Conservation (phyloP, 2,888 invertebrate genomes). For the Epirrita christyi region DNA sequence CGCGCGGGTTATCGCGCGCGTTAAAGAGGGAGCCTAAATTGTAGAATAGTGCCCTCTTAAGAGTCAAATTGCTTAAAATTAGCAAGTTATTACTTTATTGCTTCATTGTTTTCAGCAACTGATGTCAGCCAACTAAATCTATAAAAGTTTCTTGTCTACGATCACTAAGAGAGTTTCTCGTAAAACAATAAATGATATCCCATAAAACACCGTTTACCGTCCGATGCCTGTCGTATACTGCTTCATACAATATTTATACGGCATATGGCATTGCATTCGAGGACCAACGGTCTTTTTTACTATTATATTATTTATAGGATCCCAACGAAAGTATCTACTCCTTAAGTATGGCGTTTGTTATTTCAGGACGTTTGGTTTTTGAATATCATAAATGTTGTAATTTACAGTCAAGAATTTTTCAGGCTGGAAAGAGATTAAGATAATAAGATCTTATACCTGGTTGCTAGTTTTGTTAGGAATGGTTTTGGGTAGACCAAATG, state of each 20-base stretch:
- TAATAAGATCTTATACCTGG: no score
- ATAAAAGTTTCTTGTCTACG: slow-evolving; percentile 10
- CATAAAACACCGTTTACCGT: slow-evolving; percentile 78
- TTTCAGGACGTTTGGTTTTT: slow-evolving; percentile 34
- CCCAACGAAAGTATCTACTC: slow-evolving; percentile 28
- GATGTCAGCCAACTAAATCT: not conserved
- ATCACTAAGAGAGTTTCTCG: slow-evolving; percentile 47
- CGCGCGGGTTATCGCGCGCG: no score
- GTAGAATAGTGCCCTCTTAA: no score
- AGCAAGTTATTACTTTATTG: no score
- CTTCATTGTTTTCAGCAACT: no score
- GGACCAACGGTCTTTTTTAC: slow-evolving; percentile 44
- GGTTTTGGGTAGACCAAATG: no score
- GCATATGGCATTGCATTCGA: slow-evolving; percentile 40
- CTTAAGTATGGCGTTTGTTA: slow-evolving; percentile 35
- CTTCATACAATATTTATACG: slow-evolving; percentile 80
- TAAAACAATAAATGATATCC: slow-evolving; percentile 76
- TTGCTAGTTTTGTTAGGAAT: no score
- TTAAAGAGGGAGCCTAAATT: no score
- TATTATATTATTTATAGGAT: slow-evolving; percentile 48
- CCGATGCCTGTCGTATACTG: slow-evolving; percentile 70
- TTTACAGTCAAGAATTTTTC: slow-evolving; percentile 4
- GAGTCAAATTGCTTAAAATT: no score
- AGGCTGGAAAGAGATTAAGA: no score
- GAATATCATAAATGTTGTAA: slow-evolving; percentile 22